Percentiles rank a stretch among this genome's conserved stretches.
These are phyloP conservation scores for Melanotaenia maccullochi DNA, from an alignment of 2,797 vertebrate species.

Conservation along the genomic window DNA sequence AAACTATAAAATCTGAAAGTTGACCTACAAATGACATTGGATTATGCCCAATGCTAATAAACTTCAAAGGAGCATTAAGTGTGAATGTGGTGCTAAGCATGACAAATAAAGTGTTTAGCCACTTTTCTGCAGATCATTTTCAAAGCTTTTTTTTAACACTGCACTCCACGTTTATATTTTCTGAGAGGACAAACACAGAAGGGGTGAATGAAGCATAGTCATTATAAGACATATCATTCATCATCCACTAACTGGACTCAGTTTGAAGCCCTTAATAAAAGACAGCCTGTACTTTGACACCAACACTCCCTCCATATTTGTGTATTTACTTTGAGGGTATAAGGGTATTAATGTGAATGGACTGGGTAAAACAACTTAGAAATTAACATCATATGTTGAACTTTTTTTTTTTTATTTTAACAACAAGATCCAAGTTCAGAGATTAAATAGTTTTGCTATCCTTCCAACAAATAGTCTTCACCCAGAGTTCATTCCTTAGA, in stretches of 20 bases:
- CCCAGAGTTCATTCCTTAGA: slow-evolving; percentile 81
- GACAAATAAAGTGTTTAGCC: slow-evolving; percentile 6
- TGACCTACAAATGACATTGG: not conserved
- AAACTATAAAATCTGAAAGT: not conserved
- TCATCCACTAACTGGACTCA: slow-evolving; percentile 37
- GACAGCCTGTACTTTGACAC: slow-evolving; percentile 31
- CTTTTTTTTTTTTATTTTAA: slow-evolving; percentile 18
- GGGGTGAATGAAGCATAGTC: slow-evolving; percentile 36
- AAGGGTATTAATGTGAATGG: not conserved
- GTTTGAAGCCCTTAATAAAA: slow-evolving; percentile 60
- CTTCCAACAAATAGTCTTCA: slow-evolving; percentile 54
- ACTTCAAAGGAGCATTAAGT: not conserved
- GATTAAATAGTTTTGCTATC: slow-evolving; percentile 47
- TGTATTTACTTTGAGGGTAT: slow-evolving; percentile 24
- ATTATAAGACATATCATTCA: slow-evolving; percentile 46
- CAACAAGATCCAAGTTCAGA: slow-evolving; percentile 28
- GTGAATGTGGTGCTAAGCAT: not conserved
- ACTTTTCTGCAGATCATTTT: slow-evolving; percentile 3
- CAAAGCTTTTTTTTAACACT: slow-evolving; percentile 13
- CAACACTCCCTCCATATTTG: slow-evolving; percentile 36
- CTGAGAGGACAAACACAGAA: slow-evolving; percentile 39
- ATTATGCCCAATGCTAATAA: no score
- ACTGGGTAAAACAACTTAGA: slow-evolving; percentile 13
- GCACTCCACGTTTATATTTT: slow-evolving; percentile 8
- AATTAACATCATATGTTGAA: slow-evolving; percentile 22